A percentile compares a stretch with the other conserved stretches of the same genome.
Conservation (phyloP, 2,113 vertebrate genomes). For the Motacilla tschutschensis region DNA sequence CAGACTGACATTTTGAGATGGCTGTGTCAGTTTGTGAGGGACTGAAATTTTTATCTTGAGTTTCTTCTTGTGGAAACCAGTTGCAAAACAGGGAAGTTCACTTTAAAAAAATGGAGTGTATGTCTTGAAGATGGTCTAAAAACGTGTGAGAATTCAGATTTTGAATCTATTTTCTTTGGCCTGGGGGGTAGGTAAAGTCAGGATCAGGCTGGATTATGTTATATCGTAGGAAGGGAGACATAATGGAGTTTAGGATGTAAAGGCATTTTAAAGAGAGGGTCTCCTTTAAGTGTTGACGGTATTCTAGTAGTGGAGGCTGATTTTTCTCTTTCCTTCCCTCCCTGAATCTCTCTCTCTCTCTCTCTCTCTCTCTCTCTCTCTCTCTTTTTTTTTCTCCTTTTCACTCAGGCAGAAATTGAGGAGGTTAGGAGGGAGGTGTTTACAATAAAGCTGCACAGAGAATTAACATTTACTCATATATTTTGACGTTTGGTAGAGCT, state of each 20-base stretch:
- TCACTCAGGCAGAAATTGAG: conserved; percentile 33
- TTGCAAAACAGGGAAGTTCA: background rate
- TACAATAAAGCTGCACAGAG: conserved; percentile 43
- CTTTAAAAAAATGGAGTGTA: background rate
- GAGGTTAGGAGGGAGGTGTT: conserved; percentile 46
- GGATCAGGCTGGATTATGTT: conserved; percentile 37
- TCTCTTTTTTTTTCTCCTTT: background rate
- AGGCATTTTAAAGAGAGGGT: conserved; percentile 45
- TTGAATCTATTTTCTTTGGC: conserved; percentile 27
- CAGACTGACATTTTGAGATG: conserved; percentile 28
- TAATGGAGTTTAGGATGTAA: conserved; percentile 30
- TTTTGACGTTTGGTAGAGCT: conserved; percentile 68
- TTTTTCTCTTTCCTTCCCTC: conserved; percentile 6
- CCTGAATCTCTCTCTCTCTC: background rate
- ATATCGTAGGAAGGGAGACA: conserved; percentile 5
- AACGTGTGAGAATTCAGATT: conserved; percentile 22
- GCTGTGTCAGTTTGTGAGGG: background rate
- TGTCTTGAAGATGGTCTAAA: background rate
- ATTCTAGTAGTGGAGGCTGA: conserved; percentile 18
- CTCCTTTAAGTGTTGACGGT: conserved; percentile 43
- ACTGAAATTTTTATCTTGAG: conserved; percentile 14
- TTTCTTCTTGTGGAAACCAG: conserved; percentile 1
- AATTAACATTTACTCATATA: conserved; percentile 63
- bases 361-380: background rate
- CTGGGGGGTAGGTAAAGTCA: background rate